Base-by-base conservation (phyloP, 2,888 invertebrate species). In the Nemurella pictetii region DNA sequence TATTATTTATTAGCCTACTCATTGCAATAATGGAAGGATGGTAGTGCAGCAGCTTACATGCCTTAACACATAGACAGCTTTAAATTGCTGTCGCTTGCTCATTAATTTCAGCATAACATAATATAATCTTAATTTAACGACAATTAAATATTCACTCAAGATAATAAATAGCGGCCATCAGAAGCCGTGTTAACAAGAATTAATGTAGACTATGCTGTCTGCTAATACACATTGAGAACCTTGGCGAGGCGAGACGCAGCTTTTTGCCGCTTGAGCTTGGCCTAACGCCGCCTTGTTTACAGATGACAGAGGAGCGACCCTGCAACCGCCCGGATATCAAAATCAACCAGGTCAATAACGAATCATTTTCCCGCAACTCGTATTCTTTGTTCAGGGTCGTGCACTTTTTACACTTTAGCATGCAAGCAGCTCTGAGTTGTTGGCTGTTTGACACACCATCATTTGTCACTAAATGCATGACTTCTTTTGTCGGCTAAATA, bases 331-430 rank as follows among this genome's bases (percentile, higher is more conserved):
- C 25, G 35, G 83, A n/a, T 84, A 81, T 84, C 83, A 74, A 20
- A 72, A 72, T 30, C 85, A 78, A 84, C 73, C 85, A 85, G 85
- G 85, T 85, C 80, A 85, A 72, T 85, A 78, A 36, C 55, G 20
- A 55, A 3, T 15, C 55, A 55, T 55, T 55, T 20, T 55, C 55
- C 3, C 20, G 55, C 55, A 55, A 55, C 55, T 2, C 32, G 32
- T 32, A 3, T 32, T 32, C 20, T 55, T 3, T 55, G 55, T 32
- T 78, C 15, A 30, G 27, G 15, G 2, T 55, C 26, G 72, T 26
- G 74, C n/a, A 72, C 30, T 83, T 29, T 83, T 20, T 55, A 12
- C 55, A 55, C 55, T 55, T 55, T 55, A 55, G 55, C 55, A 55
- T 55, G 55, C 20, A 55, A 75, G 75, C 27, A 26, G 74, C 30